phyloP scores from a whole-genome alignment of 2,888 invertebrate genomes.

The Caenorhabditis sp. region DNA sequence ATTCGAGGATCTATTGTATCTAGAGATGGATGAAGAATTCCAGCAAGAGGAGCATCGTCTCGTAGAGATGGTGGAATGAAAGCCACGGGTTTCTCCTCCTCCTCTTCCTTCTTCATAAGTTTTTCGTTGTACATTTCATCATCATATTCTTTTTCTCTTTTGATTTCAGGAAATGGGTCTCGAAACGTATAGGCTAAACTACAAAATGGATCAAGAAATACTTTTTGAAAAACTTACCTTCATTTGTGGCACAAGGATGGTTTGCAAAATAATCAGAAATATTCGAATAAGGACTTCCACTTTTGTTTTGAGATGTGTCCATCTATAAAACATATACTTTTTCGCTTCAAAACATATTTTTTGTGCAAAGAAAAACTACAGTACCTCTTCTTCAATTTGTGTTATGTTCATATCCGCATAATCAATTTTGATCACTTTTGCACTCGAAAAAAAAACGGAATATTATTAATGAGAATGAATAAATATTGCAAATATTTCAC shows the following conservation, averaged over 20 bases:
- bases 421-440: neutral
- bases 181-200: conserved; percentile 22
- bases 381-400: neutral
- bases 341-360: too few species aligned
- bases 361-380: too few species aligned
- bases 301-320: neutral
- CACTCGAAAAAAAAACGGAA: neutral
- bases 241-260: conserved; percentile 51
- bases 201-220: neutral
- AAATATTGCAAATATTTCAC: too few species aligned
- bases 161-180: neutral
- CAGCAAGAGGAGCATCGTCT: conserved; percentile 60
- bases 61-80: conserved; percentile 51
- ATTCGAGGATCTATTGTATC: conserved; percentile 65
- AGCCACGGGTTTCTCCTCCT: conserved; percentile 6
- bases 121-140: neutral
- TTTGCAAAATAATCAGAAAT: conserved; percentile 42
- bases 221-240: conserved; percentile 11
- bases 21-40: conserved; percentile 59
- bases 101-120: conserved; percentile 9
- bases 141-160: conserved; percentile 11
- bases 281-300: conserved; percentile 17
- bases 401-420: neutral
- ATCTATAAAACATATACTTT: neutral
- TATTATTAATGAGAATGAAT: too few species aligned